Percentiles rank a stretch among this genome's conserved stretches.
These are phyloP conservation scores for Mimachlamys varia DNA, from an alignment of 2,888 invertebrate species.

Conservation along the genomic window DNA sequence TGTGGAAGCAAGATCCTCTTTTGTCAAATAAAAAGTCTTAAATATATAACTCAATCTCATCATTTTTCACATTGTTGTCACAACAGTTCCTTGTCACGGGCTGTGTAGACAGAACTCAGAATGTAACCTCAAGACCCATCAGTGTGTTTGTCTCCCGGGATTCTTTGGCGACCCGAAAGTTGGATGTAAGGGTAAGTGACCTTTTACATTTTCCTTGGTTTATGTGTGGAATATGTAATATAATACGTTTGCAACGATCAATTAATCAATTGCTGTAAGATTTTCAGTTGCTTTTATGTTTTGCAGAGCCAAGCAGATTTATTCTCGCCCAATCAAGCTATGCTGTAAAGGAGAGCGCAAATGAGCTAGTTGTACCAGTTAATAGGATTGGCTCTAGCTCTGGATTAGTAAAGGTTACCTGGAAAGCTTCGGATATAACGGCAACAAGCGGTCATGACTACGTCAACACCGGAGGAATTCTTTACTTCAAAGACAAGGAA, in stretches of 20 bases:
- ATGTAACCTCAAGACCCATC: background rate
- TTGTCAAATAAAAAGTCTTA: too few species aligned
- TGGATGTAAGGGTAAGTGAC: background rate
- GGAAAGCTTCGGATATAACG: background rate
- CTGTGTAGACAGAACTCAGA: background rate
- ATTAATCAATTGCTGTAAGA: background rate
- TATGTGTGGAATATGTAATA: background rate
- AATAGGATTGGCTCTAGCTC: background rate
- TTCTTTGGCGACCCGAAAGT: background rate
- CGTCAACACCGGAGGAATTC: background rate
- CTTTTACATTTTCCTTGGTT: background rate
- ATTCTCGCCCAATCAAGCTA: background rate
- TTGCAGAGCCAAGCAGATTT: background rate
- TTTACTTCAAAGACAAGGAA: background rate
- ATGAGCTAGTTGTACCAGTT: background rate
- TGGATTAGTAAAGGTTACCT: background rate
- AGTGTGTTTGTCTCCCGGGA: background rate
- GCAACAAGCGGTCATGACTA: background rate
- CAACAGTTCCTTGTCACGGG: background rate
- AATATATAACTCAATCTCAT: background rate
- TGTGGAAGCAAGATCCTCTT: background rate
- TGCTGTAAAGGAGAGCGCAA: background rate
- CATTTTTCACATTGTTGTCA: background rate
- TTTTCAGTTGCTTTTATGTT: background rate
- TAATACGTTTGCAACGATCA: background rate